Conservation (phyloP, 2,797 vertebrate species). For the Anableps anableps region DNA sequence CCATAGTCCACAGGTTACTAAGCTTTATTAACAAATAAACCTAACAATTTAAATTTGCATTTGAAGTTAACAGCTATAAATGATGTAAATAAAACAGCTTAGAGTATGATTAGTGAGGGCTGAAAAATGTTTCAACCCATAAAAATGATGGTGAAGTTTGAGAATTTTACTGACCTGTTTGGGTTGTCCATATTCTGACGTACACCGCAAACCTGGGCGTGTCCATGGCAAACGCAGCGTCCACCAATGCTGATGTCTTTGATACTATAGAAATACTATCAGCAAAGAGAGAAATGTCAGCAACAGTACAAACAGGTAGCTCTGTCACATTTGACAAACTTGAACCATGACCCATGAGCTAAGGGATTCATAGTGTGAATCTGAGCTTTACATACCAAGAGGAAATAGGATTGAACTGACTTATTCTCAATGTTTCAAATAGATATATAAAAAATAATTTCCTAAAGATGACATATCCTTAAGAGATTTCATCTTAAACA, state of each 20-base stretch:
- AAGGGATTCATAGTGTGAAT: conserved; percentile 32
- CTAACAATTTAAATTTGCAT: not conserved
- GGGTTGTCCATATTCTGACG: conserved; percentile 69
- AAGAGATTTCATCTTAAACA: not conserved
- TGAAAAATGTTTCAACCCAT: conserved; percentile 4
- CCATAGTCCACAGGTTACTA: conserved; percentile 10
- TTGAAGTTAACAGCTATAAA: conserved; percentile 12
- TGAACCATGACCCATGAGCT: conserved; percentile 13
- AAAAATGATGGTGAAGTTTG: conserved; percentile 8
- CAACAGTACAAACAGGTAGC: not conserved
- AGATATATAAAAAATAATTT: not conserved
- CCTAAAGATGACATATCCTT: not conserved
- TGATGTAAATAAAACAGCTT: not conserved
- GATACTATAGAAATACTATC: conserved; percentile 95
- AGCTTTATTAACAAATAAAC: conserved; percentile 33
- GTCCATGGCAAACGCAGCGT: conserved; percentile 92
- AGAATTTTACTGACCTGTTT: conserved; percentile 62
- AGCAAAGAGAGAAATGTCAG: conserved; percentile 34
- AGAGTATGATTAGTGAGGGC: not conserved
- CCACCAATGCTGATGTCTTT: conserved; percentile 95
- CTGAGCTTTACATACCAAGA: conserved; percentile 20
- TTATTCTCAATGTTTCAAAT: not conserved
- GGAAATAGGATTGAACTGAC: conserved; percentile 12
- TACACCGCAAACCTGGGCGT: conserved; percentile 85
- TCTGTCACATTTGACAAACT: conserved; percentile 21